Conservation (phyloP, 1,140 invertebrate species). For the Hylaeus anthracinus region DNA sequence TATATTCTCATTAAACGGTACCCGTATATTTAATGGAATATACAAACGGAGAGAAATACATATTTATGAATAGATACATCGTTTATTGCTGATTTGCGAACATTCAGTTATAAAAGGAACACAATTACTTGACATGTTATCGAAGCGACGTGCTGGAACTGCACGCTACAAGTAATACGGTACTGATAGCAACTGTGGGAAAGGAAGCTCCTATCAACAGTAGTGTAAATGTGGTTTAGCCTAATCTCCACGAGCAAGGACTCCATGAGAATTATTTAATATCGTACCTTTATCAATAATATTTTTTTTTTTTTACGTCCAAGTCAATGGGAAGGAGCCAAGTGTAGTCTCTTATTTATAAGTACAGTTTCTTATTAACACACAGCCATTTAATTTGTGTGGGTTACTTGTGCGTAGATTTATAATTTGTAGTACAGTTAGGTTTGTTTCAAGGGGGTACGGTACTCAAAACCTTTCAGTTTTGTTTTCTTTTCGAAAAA, state of each 20-base stretch:
- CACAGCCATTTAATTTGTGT: too few species aligned
- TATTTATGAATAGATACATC: background rate
- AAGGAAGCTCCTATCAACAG: conserved; percentile 75
- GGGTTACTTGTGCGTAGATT: too few species aligned
- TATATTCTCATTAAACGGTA: too few species aligned
- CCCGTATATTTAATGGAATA: background rate
- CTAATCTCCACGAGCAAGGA: conserved; percentile 25
- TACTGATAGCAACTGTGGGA: conserved; percentile 77
- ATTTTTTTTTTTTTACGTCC: background rate
- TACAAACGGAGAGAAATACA: background rate
- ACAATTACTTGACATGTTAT: conserved; percentile 20
- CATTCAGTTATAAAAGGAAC: background rate
- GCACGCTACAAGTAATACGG: conserved; percentile 65
- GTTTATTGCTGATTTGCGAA: background rate
- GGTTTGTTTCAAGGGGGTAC: too few species aligned
- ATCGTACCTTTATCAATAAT: too few species aligned
- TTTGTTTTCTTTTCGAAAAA: too few species aligned
- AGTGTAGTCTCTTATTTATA: too few species aligned
- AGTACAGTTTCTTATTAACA: too few species aligned
- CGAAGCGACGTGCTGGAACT: conserved; percentile 13
- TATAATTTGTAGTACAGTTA: too few species aligned
- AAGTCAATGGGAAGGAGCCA: background rate
- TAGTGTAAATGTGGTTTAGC: conserved; percentile 45
- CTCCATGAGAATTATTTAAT: background rate
- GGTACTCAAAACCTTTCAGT: too few species aligned